Base-by-base conservation (phyloP, 2,113 vertebrate genomes). In the Pristiophorus japonicus region DNA sequence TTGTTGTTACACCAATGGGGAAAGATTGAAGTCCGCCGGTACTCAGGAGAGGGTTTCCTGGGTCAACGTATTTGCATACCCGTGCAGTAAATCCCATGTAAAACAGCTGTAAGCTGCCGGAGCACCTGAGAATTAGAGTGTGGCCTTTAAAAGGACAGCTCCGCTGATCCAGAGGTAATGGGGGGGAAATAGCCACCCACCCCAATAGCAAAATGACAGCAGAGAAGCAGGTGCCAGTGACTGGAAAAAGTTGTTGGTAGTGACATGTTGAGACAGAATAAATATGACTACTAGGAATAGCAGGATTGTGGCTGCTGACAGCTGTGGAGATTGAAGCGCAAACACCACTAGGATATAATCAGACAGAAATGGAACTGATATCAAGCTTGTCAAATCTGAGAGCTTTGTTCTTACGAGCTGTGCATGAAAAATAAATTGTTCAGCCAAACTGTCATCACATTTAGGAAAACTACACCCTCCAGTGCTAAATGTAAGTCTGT, bases 371-470 rank as follows among this genome's bases (percentile, higher is more conserved):
- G 88, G 88, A 92, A 92, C 88, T 92, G 88, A 38, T 65, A 92
- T 92, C 88, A 38, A 92, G 59, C 88, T 92, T 92, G 88, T 92
- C 88, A 92, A 92, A 92, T 92, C 59, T 63, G 88, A 92, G 65
- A 92, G 88, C 88, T 92, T 92, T 92, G 88, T 92, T 92, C 88
- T 92, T 65, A 20, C 7, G 88, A 92, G 88, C 88, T 92, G 12
- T 20, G 88, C 55, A 63, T 92, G 88, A 92, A 62, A 92, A 92
- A 92, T 16, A 65, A 63, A 92, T 92, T 92, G 88, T 92, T 92
- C 59, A 92, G 88, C 59, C 88, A 92, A 92, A 62, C 88, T 92
- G 88, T 92, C 88, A 92, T 92, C 59, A 38, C 88, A 63, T 92
- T 92, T 92, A n/a, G 16, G 88, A 92, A 92, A 38, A n/a, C 59